phyloP scores from a whole-genome alignment of 2,113 vertebrate genomes.

The Catagonus wagneri region DNA sequence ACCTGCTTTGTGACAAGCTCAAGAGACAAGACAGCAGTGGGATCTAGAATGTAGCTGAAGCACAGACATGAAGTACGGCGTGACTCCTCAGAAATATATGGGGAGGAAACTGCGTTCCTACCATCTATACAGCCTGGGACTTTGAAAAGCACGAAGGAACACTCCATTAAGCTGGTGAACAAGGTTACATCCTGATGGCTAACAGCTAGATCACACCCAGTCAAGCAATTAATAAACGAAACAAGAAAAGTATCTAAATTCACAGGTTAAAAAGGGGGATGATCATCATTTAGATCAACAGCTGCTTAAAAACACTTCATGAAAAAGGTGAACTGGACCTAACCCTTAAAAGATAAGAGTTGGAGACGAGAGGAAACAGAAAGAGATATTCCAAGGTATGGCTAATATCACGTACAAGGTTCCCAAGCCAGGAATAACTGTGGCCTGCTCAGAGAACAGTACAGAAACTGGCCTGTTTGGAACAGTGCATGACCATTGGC shows the following conservation, averaged over 20 bases:
- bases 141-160: conserved; percentile 8
- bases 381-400: neutral
- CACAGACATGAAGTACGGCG: neutral
- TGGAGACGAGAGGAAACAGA: neutral
- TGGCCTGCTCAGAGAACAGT: conserved; percentile 6
- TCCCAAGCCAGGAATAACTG: conserved; percentile 25
- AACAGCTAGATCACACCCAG: neutral
- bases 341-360: neutral
- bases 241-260: neutral
- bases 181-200: neutral
- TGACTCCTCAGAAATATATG: neutral
- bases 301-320: conserved; percentile 18
- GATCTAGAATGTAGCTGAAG: conserved; percentile 46
- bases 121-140: neutral
- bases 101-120: neutral
- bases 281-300: neutral
- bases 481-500: conserved; percentile 56
- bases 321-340: neutral
- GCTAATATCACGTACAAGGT: neutral
- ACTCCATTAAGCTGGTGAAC: neutral
- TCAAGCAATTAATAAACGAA: neutral
- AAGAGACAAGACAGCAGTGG: conserved; percentile 11
- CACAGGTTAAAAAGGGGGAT: neutral
- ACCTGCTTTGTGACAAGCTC: conserved; percentile 19
- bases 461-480: conserved; percentile 59